Evolutionary conservation across 1,140 invertebrate genomes (phyloP).

Genomic region (Lysiphlebus fabarum): DNA sequence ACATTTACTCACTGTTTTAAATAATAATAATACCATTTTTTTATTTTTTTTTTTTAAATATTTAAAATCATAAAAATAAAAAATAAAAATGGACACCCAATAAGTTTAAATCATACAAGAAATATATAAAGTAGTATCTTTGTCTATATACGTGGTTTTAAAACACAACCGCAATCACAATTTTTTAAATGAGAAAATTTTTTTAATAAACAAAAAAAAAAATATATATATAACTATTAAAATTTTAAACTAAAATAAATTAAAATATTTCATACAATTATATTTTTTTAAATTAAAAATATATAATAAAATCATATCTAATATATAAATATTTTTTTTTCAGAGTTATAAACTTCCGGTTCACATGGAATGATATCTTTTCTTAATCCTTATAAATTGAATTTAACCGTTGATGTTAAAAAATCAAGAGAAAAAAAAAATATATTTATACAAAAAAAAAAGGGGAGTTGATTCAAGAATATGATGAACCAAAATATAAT

Average conservation of each 20-base stretch:
- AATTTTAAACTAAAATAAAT: too few species aligned
- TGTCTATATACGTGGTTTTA: too few species aligned
- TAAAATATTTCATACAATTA: too few species aligned
- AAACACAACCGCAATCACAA: too few species aligned
- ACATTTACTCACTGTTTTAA: too few species aligned
- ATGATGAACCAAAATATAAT: too few species aligned
- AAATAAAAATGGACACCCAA: conserved; percentile 38
- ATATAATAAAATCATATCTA: neutral
- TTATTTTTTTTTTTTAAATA: neutral
- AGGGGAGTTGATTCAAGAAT: conserved; percentile 3
- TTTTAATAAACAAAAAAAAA: too few species aligned
- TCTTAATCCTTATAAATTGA: conserved; percentile 54
- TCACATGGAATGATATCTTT: conserved; percentile 22
- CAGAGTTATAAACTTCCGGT: conserved; percentile 13
- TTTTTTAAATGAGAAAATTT: too few species aligned
- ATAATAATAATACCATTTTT: too few species aligned
- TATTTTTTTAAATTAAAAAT: too few species aligned
- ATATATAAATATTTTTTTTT: neutral
- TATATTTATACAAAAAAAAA: conserved; percentile 3
- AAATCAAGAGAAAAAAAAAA: conserved; percentile 18
- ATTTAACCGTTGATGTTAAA: conserved; percentile 42
- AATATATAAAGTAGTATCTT: neutral
- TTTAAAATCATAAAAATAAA: conserved; percentile 1
- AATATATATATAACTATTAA: too few species aligned
- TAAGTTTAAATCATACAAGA: conserved; percentile 50